These are phyloP conservation scores for Cacatua alba DNA, from an alignment of 2,113 vertebrate genomes.

Conservation along the genomic window DNA sequence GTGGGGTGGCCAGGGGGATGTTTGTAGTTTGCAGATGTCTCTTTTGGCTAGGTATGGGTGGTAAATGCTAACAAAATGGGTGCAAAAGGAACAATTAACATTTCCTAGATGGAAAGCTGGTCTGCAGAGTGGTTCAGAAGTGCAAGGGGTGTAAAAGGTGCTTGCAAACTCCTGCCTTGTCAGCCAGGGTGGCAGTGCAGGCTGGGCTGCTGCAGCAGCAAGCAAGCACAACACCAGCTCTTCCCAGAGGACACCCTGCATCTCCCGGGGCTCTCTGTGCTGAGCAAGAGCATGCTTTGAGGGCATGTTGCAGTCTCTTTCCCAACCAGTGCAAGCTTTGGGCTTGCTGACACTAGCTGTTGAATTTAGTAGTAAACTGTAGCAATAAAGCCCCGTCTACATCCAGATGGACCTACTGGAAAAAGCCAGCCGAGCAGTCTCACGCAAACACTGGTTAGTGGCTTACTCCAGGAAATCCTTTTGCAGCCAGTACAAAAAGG, in stretches of 20 bases:
- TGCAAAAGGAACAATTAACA: neutral
- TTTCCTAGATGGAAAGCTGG: neutral
- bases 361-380: neutral
- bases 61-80: neutral
- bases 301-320: neutral
- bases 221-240: neutral
- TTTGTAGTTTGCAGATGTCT: neutral
- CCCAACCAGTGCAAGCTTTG: neutral
- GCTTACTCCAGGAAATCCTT: constrained; percentile 19
- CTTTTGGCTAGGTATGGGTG: neutral
- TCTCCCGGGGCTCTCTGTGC: accelerated
- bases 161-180: neutral
- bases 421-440: neutral
- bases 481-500: neutral
- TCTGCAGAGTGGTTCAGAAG: neutral
- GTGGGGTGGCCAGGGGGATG: too few species aligned
- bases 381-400: neutral
- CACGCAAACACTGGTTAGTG: neutral
- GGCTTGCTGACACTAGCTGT: accelerated
- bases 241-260: neutral
- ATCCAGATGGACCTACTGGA: neutral
- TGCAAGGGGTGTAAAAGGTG: neutral
- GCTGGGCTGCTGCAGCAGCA: neutral
- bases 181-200: neutral
- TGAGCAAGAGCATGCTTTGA: accelerated